These are phyloP conservation scores for Enteromius argenteus DNA, from an alignment of 2,797 vertebrate species.

Conservation along the genomic window DNA sequence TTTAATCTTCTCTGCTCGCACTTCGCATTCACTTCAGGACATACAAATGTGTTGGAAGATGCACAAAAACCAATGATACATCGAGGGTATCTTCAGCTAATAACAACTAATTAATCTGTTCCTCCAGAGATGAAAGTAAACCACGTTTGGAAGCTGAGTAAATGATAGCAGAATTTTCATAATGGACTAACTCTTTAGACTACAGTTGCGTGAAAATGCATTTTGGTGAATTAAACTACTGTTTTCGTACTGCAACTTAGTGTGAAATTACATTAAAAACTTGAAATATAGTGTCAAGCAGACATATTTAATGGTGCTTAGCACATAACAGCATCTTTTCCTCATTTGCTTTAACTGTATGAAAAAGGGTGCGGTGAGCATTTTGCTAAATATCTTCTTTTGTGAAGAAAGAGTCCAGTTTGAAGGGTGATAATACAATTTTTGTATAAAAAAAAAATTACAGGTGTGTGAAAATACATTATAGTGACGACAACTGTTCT, in stretches of 20 bases:
- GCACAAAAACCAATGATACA: not conserved
- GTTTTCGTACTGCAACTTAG: not conserved
- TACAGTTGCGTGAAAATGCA: not conserved
- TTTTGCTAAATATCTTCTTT: not conserved
- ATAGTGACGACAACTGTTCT: not conserved
- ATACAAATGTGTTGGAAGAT: not conserved
- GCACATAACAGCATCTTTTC: not conserved
- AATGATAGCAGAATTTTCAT: not conserved
- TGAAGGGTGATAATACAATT: not conserved
- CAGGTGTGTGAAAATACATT: not conserved
- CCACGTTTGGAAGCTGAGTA: not conserved
- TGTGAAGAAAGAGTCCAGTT: not conserved
- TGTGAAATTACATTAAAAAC: not conserved
- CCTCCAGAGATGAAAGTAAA: not conserved
- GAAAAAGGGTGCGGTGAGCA: not conserved
- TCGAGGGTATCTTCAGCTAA: not conserved
- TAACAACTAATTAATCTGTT: not conserved
- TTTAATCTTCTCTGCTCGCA: not conserved
- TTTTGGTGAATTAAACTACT: not conserved
- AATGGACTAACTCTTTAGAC: not conserved
- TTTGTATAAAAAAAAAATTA: not conserved
- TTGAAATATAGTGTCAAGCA: not conserved
- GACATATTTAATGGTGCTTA: not conserved
- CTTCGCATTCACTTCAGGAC: not conserved
- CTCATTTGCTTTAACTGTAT: not conserved